A percentile compares a stretch with the other conserved stretches of the same genome.
These are phyloP conservation scores for Machaerirhynchus nigripectus DNA, from an alignment of 2,113 vertebrate species.

Conservation along the genomic window DNA sequence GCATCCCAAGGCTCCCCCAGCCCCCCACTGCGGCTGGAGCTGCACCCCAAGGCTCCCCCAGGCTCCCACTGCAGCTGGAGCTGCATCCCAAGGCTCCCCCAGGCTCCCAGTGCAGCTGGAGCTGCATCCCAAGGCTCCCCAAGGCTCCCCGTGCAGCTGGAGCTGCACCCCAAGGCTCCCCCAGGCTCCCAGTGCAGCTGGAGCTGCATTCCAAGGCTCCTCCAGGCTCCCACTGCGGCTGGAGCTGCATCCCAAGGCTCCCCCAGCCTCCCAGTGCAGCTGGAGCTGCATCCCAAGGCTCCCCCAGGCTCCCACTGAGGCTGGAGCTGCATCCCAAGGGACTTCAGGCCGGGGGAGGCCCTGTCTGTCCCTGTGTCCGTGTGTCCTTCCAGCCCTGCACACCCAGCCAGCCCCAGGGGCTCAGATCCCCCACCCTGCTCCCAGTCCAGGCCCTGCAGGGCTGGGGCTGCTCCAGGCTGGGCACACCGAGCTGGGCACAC, in stretches of 20 bases:
- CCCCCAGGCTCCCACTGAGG: not conserved
- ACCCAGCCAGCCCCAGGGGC: not conserved
- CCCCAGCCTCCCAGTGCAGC: too few species aligned
- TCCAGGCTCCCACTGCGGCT: not conserved
- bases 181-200: not conserved
- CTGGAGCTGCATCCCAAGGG: not conserved
- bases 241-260: not conserved
- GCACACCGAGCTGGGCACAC: too few species aligned
- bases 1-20: not conserved
- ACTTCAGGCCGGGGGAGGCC: not conserved
- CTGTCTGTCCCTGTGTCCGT: not conserved
- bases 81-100: not conserved
- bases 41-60: not conserved
- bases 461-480: not conserved
- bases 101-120: not conserved
- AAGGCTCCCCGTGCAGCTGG: not conserved
- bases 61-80: not conserved
- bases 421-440: not conserved
- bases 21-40: not conserved
- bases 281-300: too few species aligned
- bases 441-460: not conserved
- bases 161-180: not conserved
- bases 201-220: not conserved
- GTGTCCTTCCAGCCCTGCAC: not conserved
- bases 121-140: not conserved